Conservation (phyloP, 2,888 invertebrate genomes). For the Caradrina kadenii region DNA sequence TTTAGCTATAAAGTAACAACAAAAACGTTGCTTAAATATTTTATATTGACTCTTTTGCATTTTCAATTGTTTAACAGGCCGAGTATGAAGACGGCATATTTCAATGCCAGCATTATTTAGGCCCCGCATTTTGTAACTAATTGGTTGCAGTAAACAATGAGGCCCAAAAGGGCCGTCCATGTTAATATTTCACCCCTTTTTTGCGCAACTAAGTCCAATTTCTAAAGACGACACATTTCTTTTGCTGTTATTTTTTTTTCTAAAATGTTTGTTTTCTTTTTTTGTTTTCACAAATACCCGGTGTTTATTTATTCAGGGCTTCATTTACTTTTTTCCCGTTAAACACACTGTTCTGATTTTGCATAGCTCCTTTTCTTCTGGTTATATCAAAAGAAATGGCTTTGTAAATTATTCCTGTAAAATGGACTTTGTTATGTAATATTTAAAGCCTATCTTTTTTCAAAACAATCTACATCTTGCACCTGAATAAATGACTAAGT, state of each 20-base stretch:
- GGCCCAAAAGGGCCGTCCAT: constrained; percentile 47
- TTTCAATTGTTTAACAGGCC: constrained; percentile 34
- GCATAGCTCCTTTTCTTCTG: constrained; percentile 31
- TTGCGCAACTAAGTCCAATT: constrained; percentile 61
- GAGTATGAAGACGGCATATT: constrained; percentile 42
- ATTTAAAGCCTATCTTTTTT: background rate
- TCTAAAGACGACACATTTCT: constrained; percentile 62
- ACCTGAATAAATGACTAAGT: background rate
- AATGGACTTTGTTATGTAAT: background rate
- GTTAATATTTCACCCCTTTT: constrained; percentile 65
- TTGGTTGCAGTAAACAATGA: constrained; percentile 67
- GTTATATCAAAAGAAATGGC: constrained; percentile 10
- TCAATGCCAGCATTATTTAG: constrained; percentile 56
- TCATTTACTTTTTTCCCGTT: constrained; percentile 22
- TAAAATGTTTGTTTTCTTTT: constrained; percentile 29
- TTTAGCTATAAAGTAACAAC: constrained; percentile 12
- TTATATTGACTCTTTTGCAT: background rate
- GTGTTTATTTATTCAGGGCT: constrained; percentile 29
- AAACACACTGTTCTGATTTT: constrained; percentile 33
- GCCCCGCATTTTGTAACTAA: constrained; percentile 66
- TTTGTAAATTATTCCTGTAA: constrained; percentile 7
- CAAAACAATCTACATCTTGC: background rate
- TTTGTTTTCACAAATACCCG: constrained; percentile 32
- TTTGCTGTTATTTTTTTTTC: constrained; percentile 43
- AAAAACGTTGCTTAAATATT: constrained; percentile 8